Conservation (phyloP, 2,113 vertebrate genomes). For the Cranoglanis bouderius region DNA sequence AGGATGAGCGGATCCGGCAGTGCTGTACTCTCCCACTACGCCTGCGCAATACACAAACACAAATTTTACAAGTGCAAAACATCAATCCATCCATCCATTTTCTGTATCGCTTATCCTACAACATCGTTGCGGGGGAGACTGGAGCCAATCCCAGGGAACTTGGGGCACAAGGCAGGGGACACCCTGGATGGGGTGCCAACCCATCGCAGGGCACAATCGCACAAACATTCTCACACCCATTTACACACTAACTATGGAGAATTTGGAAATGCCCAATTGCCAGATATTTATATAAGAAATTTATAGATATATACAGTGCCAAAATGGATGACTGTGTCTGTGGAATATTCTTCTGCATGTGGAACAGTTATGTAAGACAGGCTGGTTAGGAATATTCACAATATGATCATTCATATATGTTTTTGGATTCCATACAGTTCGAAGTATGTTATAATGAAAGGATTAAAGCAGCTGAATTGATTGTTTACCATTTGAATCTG, state of each 20-base stretch:
- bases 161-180: too few species aligned
- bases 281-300: background rate
- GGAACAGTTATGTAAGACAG: background rate
- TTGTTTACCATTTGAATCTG: background rate
- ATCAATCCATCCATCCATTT: too few species aligned
- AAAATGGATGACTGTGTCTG: background rate
- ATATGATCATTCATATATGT: background rate
- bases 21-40: conserved; percentile 90
- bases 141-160: too few species aligned
- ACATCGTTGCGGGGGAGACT: too few species aligned
- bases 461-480: background rate
- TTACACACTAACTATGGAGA: too few species aligned
- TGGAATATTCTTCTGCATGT: background rate
- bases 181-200: too few species aligned
- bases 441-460: background rate
- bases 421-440: background rate
- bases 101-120: too few species aligned
- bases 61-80: background rate
- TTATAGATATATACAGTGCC: background rate
- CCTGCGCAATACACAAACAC: conserved; percentile 69
- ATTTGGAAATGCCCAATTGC: background rate
- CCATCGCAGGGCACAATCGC: too few species aligned
- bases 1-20: conserved; percentile 85
- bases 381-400: background rate
- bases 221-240: too few species aligned